Percentiles rank a stretch among this genome's conserved stretches.
These are phyloP conservation scores for Sphaerodactylus townsendi DNA, from an alignment of 2,113 vertebrate species.

Conservation along the genomic window DNA sequence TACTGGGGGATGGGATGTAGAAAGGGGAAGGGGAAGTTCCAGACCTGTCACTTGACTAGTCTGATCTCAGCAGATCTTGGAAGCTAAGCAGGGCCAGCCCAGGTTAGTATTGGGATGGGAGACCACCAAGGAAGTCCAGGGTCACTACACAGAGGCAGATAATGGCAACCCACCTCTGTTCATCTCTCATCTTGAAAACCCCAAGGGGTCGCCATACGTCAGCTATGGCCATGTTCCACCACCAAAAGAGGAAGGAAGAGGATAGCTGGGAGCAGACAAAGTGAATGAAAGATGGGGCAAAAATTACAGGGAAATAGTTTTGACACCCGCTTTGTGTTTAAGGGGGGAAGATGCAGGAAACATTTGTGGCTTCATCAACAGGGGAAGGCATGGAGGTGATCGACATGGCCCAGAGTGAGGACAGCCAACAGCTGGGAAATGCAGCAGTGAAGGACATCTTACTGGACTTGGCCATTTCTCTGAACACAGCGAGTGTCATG, in stretches of 20 bases:
- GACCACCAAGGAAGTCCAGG: too few relatives aligned
- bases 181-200: too few relatives aligned
- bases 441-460: constrained; percentile 6
- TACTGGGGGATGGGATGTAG: too few relatives aligned
- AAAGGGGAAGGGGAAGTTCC: too few relatives aligned
- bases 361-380: constrained; percentile 68
- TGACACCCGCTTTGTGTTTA: not conserved
- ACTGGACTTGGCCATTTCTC: constrained; percentile 44
- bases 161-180: too few relatives aligned
- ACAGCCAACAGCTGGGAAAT: not conserved
- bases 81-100: too few relatives aligned
- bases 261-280: not conserved
- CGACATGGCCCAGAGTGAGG: constrained; percentile 64
- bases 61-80: too few relatives aligned
- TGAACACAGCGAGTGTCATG: constrained; percentile 42
- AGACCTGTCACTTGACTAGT: too few relatives aligned
- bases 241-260: not conserved
- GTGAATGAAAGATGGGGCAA: not conserved
- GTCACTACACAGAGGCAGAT: too few relatives aligned
- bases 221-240: too few relatives aligned
- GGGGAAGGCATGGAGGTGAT: constrained; percentile 69
- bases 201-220: too few relatives aligned
- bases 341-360: constrained; percentile 70
- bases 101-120: too few relatives aligned
- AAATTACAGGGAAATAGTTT: not conserved